Evolutionary conservation across 2,797 vertebrate species (phyloP), one percentile per base, ranked within the genome.

Genomic region (Pristis pectinata): DNA sequence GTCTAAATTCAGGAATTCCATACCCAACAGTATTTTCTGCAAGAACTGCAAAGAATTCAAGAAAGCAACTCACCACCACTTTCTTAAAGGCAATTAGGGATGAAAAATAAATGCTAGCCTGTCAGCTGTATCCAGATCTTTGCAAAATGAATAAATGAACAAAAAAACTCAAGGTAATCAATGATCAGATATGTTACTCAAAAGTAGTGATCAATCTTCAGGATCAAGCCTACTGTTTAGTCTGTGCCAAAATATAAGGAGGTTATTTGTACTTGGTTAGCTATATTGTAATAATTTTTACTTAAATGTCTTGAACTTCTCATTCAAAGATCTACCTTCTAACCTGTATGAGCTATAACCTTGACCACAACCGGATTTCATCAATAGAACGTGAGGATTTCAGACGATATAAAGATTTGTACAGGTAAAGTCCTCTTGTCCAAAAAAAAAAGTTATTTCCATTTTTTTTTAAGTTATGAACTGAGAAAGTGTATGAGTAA

Each of bases 301-400:
- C 41, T 80, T 93, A 44, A 89, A 83, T 61, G n/a, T 89, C 2
- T 37, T 70, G n/a, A 44, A 93, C 13, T 93, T 93, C 72, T 44
- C 64, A 72, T 10, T 30, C 41, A 72, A 91, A 93, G 97, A 95
- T 95, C 95, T 99, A 94, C 99, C 99, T 37, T 95, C 98, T 30
- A 98, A 98, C 83, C 97, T 99, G 93, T 96, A 98, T 91, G 98
- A 99, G 93, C 97, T 99, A 95, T 98, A 98, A n/a, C 94, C 96
- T 99, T 96, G 99, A 99, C 95, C 98, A 98, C 96, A 99, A 99
- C 95, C 99, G 98, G 97, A 99, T 99, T 95, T 96, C 97, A 70
- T 97, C 98, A 95, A 97, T 99, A 1, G 99, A 99, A 96, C 95
- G 98, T 1, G 98, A 99, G 95, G 99, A 99, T 96, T 98, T 99